A percentile compares a stretch with the other conserved stretches of the same genome.
These are phyloP conservation scores for Staurois parvus DNA, from an alignment of 2,797 vertebrate genomes.

Conservation along the genomic window DNA sequence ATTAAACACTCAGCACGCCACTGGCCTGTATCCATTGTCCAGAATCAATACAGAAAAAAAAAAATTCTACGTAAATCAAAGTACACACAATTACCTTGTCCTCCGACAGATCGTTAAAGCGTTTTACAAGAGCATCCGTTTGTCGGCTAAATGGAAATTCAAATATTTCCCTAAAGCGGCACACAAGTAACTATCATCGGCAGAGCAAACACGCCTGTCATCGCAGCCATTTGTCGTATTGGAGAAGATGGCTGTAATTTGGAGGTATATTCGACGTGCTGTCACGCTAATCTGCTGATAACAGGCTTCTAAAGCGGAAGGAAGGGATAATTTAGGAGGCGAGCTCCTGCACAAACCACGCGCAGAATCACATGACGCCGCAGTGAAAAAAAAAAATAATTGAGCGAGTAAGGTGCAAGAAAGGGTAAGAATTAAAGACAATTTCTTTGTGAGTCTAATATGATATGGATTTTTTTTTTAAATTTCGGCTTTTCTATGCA, in stretches of 20 bases:
- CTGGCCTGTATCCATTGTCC: not conserved
- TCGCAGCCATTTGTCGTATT: not conserved
- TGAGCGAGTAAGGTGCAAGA: too few relatives aligned
- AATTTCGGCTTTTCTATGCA: too few relatives aligned
- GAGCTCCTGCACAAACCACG: not conserved
- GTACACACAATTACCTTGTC: slow-evolving; percentile 18
- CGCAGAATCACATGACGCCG: not conserved
- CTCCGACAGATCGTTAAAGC: slow-evolving; percentile 16
- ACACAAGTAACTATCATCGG: slow-evolving; percentile 34
- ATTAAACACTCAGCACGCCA: not conserved
- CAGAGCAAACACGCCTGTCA: slow-evolving; percentile 28
- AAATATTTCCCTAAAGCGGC: slow-evolving; percentile 49
- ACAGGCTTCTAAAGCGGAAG: slow-evolving; percentile 23
- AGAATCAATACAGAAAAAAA: not conserved
- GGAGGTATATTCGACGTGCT: slow-evolving; percentile 8
- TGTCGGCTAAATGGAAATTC: slow-evolving; percentile 42
- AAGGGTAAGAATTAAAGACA: too few relatives aligned
- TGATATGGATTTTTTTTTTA: too few relatives aligned
- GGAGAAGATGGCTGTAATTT: slow-evolving; percentile 22
- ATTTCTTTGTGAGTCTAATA: too few relatives aligned
- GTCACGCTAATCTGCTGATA: slow-evolving; percentile 38
- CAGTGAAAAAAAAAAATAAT: too few relatives aligned
- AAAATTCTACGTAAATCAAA: slow-evolving; percentile 19
- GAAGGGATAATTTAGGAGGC: slow-evolving; percentile 10
- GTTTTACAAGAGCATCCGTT: slow-evolving; percentile 35